A percentile compares a stretch with the other conserved stretches of the same genome.
Conservation (phyloP, 1,140 invertebrate species). For the Aphis craccivora region DNA sequence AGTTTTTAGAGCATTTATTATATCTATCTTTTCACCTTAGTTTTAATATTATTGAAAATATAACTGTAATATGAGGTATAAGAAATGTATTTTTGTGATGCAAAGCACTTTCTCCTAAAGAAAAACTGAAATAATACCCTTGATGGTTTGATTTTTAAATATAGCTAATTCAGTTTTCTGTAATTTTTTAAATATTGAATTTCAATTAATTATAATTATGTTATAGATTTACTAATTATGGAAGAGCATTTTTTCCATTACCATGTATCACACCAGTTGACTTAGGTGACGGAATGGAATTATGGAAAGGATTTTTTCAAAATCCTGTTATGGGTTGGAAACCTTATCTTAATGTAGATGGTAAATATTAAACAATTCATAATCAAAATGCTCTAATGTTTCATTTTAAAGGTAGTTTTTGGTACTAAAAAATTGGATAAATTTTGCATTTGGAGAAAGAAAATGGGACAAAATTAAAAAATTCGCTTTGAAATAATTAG, state of each 20-base stretch:
- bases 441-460: not conserved
- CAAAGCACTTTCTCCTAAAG: too few relatives aligned
- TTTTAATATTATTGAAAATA: too few relatives aligned
- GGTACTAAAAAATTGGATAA: not conserved
- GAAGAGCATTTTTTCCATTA: slow-evolving; percentile 68
- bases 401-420: too few relatives aligned
- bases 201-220: slow-evolving; percentile 58
- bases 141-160: too few relatives aligned
- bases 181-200: slow-evolving; percentile 58
- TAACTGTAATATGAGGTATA: too few relatives aligned
- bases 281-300: slow-evolving; percentile 72
- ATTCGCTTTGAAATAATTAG: not conserved
- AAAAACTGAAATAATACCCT: too few relatives aligned
- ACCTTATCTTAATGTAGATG: slow-evolving; percentile 79
- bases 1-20: too few relatives aligned
- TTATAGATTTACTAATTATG: slow-evolving; percentile 61
- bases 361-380: slow-evolving; percentile 63
- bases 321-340: slow-evolving; percentile 76
- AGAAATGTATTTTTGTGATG: too few relatives aligned
- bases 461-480: not conserved
- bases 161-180: not conserved
- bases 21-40: too few relatives aligned
- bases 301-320: slow-evolving; percentile 78
- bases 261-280: slow-evolving; percentile 62
- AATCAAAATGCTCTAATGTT: not conserved